A percentile compares a stretch with the other conserved stretches of the same genome.
Conservation (phyloP, 2,113 vertebrate genomes). For the Chitala chitala region DNA sequence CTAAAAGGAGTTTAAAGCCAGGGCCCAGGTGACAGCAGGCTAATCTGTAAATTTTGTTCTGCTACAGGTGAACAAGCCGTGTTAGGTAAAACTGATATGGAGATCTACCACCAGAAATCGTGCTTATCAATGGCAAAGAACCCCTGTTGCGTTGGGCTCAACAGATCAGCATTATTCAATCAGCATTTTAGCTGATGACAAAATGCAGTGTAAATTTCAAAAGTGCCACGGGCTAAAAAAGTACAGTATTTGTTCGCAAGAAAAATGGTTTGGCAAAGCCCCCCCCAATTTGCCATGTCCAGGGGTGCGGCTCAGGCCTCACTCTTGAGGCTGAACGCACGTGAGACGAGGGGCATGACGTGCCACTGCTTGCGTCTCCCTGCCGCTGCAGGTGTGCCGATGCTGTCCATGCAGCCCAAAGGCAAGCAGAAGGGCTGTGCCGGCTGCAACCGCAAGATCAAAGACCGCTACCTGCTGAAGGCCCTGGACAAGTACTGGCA, state of each 20-base stretch:
- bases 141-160: too few relatives aligned
- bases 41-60: slow-evolving; percentile 68
- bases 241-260: too few relatives aligned
- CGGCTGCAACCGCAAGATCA: slow-evolving; percentile 98
- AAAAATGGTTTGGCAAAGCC: too few relatives aligned
- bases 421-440: slow-evolving; percentile 99
- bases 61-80: slow-evolving; percentile 51
- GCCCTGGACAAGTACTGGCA: slow-evolving; percentile 95
- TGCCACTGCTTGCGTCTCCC: slow-evolving; percentile 60
- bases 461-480: slow-evolving; percentile 78
- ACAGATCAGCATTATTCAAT: too few relatives aligned
- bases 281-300: too few relatives aligned
- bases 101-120: too few relatives aligned
- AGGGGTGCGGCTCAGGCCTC: too few relatives aligned
- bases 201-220: slow-evolving; percentile 30
- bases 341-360: slow-evolving; percentile 8
- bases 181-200: too few relatives aligned
- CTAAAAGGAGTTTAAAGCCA: slow-evolving; percentile 67
- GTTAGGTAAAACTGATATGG: slow-evolving; percentile 59
- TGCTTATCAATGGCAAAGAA: too few relatives aligned
- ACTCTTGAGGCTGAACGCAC: too few relatives aligned
- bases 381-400: slow-evolving; percentile 84
- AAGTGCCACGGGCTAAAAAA: too few relatives aligned
- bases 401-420: slow-evolving; percentile 98
- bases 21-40: slow-evolving; percentile 59